Evolutionary conservation across 1,140 invertebrate genomes (phyloP), one percentile per base, ranked within the genome.

Genomic region (Phymorhynchus buccinoides): DNA sequence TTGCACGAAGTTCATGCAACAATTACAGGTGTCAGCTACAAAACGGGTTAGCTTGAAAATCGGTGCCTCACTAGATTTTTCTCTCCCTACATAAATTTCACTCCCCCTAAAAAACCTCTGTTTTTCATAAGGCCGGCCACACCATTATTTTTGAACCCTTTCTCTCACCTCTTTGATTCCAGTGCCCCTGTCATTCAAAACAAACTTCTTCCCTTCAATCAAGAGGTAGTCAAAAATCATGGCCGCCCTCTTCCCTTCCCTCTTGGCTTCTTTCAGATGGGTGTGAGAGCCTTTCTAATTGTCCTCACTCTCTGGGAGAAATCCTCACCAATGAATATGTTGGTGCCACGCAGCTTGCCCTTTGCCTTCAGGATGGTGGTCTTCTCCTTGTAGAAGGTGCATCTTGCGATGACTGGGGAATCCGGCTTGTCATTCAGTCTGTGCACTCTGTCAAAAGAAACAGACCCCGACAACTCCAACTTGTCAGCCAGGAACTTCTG

Each of bases 341-440:
- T 35, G 66, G 27, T 71, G 66, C 66, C 66, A 71, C 66, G 66
- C 27, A 71, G 66, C n/a, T 71, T 71, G 66, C 66, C 32, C 66
- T 71, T 71, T n/a, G 66, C 66, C 1, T 71, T 71, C 27, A 71
- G 66, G 66, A 71, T 71, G 27, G 27, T n/a, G 27, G 32, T 35
- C 66, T 35, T 71, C 27, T 71, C 3, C 66, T 71, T 71, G 66
- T 71, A 71, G 66, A 71, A 71, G 66, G 66, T 35, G 32, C 66
- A 71, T 9, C 66, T 35, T n/a, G n/a, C n/a, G n/a, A n/a, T n/a
- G 66, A 71, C 32, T 35, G 66, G 66, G 12, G 66, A n/a, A 71
- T 71, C 32, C 9, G 66, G 66, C 3, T n/a, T 71, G 27, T n/a
- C 12, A 35, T 1, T 71, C 27, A 35, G 27, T 71, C 66, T 71